Conservation (phyloP, 2,888 invertebrate genomes). For the Drosophila subquinaria region DNA sequence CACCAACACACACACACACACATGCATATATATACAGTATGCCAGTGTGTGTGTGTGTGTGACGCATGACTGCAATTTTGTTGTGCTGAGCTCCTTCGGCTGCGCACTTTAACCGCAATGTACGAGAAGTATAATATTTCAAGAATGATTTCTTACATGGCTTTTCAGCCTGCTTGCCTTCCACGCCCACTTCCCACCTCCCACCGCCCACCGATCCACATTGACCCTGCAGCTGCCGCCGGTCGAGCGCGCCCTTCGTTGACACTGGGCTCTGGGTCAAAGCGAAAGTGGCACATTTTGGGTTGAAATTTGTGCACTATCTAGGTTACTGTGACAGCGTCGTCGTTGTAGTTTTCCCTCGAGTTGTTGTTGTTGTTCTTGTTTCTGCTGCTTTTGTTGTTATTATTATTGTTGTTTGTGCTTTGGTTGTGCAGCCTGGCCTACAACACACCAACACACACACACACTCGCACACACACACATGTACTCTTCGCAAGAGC, state of each 20-base stretch:
- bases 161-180: conserved; percentile 38
- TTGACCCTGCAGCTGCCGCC: conserved; percentile 64
- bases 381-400: conserved; percentile 47
- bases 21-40: conserved; percentile 6
- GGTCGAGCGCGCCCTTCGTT: conserved; percentile 64
- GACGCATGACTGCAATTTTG: conserved; percentile 75
- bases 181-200: conserved; percentile 2
- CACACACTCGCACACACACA: conserved; percentile 36
- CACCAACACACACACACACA: conserved; percentile 34
- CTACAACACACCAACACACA: conserved; percentile 59
- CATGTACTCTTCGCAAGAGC: conserved; percentile 49
- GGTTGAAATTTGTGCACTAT: conserved; percentile 77
- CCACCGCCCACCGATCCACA: conserved; percentile 51
- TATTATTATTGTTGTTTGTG: conserved; percentile 45
- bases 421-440: conserved; percentile 60
- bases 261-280: conserved; percentile 75
- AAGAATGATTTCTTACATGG: conserved; percentile 80
- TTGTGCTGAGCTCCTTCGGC: conserved; percentile 51
- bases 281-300: conserved; percentile 82
- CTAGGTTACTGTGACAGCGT: conserved; percentile 79
- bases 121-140: conserved; percentile 76
- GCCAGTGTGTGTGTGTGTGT: conserved; percentile 48
- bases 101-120: conserved; percentile 80
- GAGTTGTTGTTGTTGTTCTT: conserved; percentile 54
- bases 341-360: conserved; percentile 46